Conservation (phyloP, 2,797 vertebrate genomes). For the Sebastes taczanowskii region DNA sequence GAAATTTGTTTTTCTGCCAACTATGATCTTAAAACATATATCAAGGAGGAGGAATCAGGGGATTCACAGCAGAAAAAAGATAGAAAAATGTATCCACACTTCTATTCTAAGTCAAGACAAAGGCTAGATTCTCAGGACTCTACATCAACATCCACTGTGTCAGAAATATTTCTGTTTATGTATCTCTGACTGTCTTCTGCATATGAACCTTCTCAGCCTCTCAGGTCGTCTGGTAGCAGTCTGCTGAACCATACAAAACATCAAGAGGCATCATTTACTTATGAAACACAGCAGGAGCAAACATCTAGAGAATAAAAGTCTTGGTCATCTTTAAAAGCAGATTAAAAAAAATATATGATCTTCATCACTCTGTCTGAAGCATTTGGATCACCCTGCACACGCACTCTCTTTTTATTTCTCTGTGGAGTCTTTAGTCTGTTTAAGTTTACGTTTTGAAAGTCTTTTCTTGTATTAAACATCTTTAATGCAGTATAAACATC, state of each 20-base stretch:
- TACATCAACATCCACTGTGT: no score
- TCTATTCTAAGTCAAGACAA: no score
- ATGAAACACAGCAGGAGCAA: neutral
- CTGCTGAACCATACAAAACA: neutral
- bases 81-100: no score
- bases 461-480: neutral
- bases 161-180: no score
- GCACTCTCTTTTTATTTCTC: neutral
- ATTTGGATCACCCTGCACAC: neutral
- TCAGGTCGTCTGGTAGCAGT: neutral
- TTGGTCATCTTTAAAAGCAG: neutral
- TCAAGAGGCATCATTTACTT: neutral
- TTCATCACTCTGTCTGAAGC: neutral
- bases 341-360: neutral
- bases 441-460: neutral
- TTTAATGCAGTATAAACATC: neutral
- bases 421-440: neutral
- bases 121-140: no score
- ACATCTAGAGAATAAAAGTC: neutral
- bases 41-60: no score
- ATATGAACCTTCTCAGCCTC: neutral
- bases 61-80: no score
- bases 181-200: neutral
- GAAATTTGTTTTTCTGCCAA: no score
- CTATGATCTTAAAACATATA: no score